Conservation (phyloP, 1,140 invertebrate species). For the Adelges cooleyi region DNA sequence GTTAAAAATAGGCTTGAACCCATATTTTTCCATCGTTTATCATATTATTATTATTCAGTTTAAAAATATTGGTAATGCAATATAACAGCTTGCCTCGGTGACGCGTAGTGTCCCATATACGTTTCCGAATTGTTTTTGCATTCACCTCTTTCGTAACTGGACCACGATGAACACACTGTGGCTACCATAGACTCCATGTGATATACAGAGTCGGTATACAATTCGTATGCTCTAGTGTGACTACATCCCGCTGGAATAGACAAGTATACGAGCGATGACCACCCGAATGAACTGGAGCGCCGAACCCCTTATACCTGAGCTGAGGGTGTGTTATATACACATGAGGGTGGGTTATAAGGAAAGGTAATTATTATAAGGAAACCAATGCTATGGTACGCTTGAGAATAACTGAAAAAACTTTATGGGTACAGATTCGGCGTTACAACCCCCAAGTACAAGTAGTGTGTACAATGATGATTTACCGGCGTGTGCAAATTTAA, state of each 20-base stretch:
- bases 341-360: too few species aligned
- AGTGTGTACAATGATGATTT: too few species aligned
- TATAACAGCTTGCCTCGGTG: too few species aligned
- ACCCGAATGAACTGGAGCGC: neutral
- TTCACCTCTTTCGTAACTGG: neutral
- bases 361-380: too few species aligned
- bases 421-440: neutral
- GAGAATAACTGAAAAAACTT: too few species aligned
- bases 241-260: conserved; percentile 49
- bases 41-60: too few species aligned
- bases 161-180: conserved; percentile 34
- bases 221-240: conserved; percentile 54
- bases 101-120: conserved; percentile 31
- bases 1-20: too few species aligned
- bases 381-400: neutral
- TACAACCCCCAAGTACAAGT: neutral
- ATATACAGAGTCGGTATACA: conserved; percentile 55
- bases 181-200: conserved; percentile 37
- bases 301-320: too few species aligned
- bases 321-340: too few species aligned
- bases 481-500: too few species aligned
- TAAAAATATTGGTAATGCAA: too few species aligned
- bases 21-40: too few species aligned
- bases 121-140: conserved; percentile 21
- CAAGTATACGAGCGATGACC: neutral